These are phyloP conservation scores for Microcebus jonahi DNA, from an alignment of 2,113 vertebrate species.

Conservation along the genomic window DNA sequence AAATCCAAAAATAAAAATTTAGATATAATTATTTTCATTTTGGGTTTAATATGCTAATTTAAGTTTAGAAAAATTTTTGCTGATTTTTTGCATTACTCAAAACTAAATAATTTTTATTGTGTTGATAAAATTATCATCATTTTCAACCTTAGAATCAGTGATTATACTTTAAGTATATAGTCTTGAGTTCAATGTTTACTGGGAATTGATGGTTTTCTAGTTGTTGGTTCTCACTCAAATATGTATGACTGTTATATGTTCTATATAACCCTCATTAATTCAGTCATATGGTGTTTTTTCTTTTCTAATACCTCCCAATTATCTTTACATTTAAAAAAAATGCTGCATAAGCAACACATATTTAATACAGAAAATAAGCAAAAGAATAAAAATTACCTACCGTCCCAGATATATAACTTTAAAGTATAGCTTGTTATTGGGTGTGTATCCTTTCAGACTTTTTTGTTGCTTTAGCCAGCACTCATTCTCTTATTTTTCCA, in stretches of 20 bases:
- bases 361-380: not conserved
- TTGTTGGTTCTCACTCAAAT: not conserved
- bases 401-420: not conserved
- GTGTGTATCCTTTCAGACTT: not conserved
- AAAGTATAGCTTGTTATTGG: not conserved
- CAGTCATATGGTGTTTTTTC: not conserved
- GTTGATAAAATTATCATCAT: not conserved
- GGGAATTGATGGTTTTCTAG: not conserved
- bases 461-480: not conserved
- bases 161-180: not conserved
- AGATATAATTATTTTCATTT: slow-evolving; percentile 3
- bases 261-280: not conserved
- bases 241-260: not conserved
- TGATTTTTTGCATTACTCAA: not conserved
- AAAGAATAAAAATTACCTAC: not conserved
- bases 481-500: not conserved
- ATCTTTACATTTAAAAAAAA: not conserved
- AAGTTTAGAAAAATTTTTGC: not conserved
- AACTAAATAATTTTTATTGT: not conserved
- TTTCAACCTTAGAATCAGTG: not conserved
- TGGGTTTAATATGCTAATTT: not conserved
- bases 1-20: not conserved
- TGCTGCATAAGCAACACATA: not conserved
- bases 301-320: not conserved
- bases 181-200: not conserved